Base-by-base conservation (phyloP, 2,797 vertebrate genomes). In the Lagorchestes hirsutus region DNA sequence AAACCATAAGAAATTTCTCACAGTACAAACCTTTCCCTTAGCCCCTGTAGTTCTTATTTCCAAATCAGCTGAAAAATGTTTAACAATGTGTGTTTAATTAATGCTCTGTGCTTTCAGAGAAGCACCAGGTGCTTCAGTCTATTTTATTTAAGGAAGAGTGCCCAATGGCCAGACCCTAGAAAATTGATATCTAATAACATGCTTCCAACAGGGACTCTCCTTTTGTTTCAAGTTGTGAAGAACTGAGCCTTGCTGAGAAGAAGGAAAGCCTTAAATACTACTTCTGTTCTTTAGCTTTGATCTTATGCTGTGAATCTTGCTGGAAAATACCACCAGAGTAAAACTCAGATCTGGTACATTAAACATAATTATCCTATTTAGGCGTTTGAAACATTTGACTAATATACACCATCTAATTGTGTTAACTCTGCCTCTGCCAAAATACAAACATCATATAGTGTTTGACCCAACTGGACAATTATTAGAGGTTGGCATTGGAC, bases 121-220 rank as follows among this genome's bases (percentile, higher is more conserved):
- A 90, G 67, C 90, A 92, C 54, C 94, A 92, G 92, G 34, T 90
- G 40, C 40, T 87, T 46, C 90, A 62, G 6, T 54, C 92, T 94
- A 31, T 87, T 95, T 92, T 91, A 92, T 87, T 91, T 67, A 95
- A 54, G 92, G 82, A 91, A 95, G 54, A 90, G 54, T 62, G 62
- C 90, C 90, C 82, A 91, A 13, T 91, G 96, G 34, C 91, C 5
- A 0, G 1, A 50, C 4, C 92, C 95, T 94, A 94, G 62, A 96
- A 97, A 94, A 92, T 12, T 96, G 96, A 95, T 93, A 95, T 96
- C 93, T 90, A 97, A 91, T 91, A 95, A 95, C 34, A 94, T 31
- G 1, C 2, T 97, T 98, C 29, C 92, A 93, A 90, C 87, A 97
- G 55, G 90, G 92, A 96, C 90, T 95, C 82, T 18, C 24, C 52